phyloP scores from a whole-genome alignment of 2,113 vertebrate genomes.

The Perognathus longimembris region DNA sequence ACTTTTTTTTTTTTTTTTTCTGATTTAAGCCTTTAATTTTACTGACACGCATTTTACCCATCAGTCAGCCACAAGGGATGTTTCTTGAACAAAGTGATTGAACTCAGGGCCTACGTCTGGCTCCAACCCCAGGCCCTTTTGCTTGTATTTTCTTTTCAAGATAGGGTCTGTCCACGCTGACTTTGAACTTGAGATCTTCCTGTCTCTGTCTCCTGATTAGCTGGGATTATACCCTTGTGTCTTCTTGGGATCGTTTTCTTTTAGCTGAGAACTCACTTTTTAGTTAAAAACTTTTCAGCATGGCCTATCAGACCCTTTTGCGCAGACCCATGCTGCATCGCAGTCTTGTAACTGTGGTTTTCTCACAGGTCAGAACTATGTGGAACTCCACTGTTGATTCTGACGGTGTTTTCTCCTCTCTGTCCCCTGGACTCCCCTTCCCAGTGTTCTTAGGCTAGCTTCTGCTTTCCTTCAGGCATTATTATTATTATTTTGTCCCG shows the following conservation, averaged over 20 bases:
- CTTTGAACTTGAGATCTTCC: too few species aligned
- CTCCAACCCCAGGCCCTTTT: too few species aligned
- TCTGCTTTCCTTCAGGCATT: constrained; percentile 15
- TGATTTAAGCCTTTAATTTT: not conserved
- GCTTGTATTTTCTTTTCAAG: too few species aligned
- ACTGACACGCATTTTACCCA: not conserved
- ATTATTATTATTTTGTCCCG: not conserved
- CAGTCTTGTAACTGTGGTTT: not conserved
- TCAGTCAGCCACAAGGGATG: not conserved
- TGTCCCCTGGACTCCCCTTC: not conserved
- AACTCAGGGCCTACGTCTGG: not conserved
- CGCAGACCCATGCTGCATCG: not conserved
- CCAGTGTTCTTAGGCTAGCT: not conserved
- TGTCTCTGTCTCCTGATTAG: too few species aligned
- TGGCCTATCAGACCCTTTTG: not conserved
- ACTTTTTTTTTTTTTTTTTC: not conserved
- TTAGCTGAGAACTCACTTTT: constrained; percentile 1
- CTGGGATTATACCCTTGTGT: too few species aligned
- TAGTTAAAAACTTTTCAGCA: not conserved
- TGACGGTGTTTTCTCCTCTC: not conserved
- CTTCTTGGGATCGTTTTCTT: not conserved
- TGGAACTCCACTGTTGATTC: not conserved
- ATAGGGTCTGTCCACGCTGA: too few species aligned
- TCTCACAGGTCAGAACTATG: not conserved
- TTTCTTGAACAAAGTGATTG: not conserved